These are phyloP conservation scores for Emydura subglobosa DNA, from an alignment of 2,113 vertebrate genomes.

Conservation along the genomic window DNA sequence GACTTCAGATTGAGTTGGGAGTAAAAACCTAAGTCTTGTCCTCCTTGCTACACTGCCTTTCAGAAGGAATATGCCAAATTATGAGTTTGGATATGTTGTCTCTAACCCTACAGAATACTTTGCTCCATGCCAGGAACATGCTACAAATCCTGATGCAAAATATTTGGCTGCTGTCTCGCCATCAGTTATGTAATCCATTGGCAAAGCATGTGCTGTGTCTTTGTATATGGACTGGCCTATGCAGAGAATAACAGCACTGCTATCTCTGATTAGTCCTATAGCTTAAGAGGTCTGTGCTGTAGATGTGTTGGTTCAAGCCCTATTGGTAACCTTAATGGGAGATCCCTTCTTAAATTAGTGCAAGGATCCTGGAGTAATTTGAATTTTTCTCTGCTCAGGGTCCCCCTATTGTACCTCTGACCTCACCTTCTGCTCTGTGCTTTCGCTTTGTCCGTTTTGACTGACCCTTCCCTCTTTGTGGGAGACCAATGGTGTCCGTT, in stretches of 20 bases:
- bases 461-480: not conserved
- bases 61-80: not conserved
- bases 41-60: not conserved
- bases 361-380: not conserved
- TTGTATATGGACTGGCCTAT: not conserved
- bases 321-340: not conserved
- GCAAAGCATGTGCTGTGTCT: not conserved
- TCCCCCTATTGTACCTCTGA: not conserved
- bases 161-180: not conserved
- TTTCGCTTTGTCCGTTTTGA: slow-evolving; percentile 14
- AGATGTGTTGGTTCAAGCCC: not conserved
- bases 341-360: not conserved
- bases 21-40: not conserved
- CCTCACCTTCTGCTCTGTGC: not conserved
- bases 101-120: not conserved
- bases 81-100: not conserved
- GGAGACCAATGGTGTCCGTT: not conserved
- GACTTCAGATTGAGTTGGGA: not conserved
- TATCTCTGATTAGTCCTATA: not conserved
- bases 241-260: not conserved
- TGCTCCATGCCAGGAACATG: not conserved
- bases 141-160: not conserved
- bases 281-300: not conserved
- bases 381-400: not conserved
- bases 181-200: not conserved